Conservation (phyloP, 2,888 invertebrate species). For the Andricus curvator region DNA sequence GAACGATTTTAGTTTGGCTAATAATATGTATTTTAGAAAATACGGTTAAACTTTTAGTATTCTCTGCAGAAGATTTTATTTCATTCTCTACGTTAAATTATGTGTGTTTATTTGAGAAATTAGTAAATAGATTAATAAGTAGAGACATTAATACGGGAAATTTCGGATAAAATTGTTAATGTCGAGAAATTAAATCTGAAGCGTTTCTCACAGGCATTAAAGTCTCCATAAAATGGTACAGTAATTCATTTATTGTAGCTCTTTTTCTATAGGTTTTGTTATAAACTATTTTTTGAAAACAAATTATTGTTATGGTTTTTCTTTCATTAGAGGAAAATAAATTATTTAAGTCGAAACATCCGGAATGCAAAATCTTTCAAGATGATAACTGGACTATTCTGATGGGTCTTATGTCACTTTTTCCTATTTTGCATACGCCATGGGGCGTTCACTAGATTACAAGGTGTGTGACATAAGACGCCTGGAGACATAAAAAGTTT, state of each 20-base stretch:
- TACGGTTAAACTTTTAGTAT: background rate
- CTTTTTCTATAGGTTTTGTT: no score
- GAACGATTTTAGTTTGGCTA: constrained; percentile 3
- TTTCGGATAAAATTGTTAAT: no score
- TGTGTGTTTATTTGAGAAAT: background rate
- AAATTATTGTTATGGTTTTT: no score
- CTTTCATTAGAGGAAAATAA: no score
- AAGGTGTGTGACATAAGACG: constrained; percentile 14
- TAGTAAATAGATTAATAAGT: no score
- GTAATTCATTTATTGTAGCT: no score
- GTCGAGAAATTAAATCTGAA: no score
- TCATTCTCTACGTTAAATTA: background rate
- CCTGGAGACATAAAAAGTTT: background rate
- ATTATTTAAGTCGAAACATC: background rate
- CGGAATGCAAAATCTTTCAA: background rate
- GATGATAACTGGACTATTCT: background rate
- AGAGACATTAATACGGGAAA: no score
- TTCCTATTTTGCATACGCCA: constrained; percentile 18
- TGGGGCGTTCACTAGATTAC: constrained; percentile 1
- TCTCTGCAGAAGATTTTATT: background rate
- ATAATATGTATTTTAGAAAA: background rate
- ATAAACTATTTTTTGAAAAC: no score
- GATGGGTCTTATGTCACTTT: constrained; percentile 2
- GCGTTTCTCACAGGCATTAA: no score
- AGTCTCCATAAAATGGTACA: no score